Evolutionary conservation across 2,113 vertebrate genomes (phyloP), one percentile per base, ranked within the genome.

Genomic region (Aptenodytes forsteri): DNA sequence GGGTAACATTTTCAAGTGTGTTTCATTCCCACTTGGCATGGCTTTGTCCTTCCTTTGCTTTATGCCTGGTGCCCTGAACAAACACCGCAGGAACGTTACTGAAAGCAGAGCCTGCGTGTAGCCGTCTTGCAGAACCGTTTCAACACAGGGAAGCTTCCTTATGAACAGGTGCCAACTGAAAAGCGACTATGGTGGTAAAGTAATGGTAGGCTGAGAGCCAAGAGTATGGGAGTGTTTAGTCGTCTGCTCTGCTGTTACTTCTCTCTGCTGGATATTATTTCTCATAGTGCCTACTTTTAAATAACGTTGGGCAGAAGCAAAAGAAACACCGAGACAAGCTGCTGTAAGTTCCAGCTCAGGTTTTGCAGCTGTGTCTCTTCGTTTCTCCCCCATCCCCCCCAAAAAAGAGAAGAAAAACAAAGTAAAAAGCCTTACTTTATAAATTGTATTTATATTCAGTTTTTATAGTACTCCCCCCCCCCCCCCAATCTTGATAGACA

Each of bases 401-500:
- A 0, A 6, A 10, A 70, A 42, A 46, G 15, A 44, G 30, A 27
- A 49, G 21, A 58, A 66, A 54, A 70, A 1, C 15, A 21, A 47
- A 14, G 29, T 16, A 61, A 59, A 59, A 54, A 50, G 1, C 49
- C 22, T 71, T 25, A 14, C 20, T 82, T 34, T 19, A 26, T 38
- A 19, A 47, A 34, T 9, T 26, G 2, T 58, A 16, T 23, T 42
- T 46, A 30, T 6, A 5, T 55, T 42, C 16, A 2, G 3, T 18
- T 61, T 81, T 36, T 46, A 18, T 8, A 55, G 42, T 34, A 3
- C 6, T 26, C 32, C 11, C 7, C 1, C 2, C 10, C 2, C 10
- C 14, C 12, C 10, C 6, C 2, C 4, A 1, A 40, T 55, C 47
- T 18, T 3, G 16, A 5, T 15, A 11, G n/a, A 22, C 17, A 1